A percentile compares a stretch with the other conserved stretches of the same genome.
phyloP scores from a whole-genome alignment of 2,888 invertebrate species.

The Magallana nippona region DNA sequence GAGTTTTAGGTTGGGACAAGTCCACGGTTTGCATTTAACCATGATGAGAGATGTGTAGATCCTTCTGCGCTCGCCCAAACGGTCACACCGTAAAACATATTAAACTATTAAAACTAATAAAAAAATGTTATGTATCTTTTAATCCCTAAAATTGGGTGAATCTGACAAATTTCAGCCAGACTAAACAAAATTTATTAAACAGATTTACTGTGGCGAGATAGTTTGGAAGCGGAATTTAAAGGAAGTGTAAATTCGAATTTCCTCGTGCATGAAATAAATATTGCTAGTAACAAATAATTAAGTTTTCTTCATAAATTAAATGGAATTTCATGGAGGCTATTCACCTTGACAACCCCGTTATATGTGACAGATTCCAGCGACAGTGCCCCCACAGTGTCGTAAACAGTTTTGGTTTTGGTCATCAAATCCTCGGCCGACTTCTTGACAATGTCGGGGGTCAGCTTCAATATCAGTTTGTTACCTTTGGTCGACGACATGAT shows the following conservation, averaged over 20 bases:
- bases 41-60: too few species aligned
- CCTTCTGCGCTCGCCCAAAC: too few species aligned
- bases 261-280: not conserved
- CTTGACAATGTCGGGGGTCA: slow-evolving; percentile 69
- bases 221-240: not conserved
- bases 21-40: too few species aligned
- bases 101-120: too few species aligned
- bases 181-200: too few species aligned
- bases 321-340: not conserved
- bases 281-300: not conserved
- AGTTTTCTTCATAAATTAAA: too few species aligned
- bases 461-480: slow-evolving; percentile 74
- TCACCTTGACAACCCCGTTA: slow-evolving; percentile 76
- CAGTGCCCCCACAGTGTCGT: slow-evolving; percentile 75
- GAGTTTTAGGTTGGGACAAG: too few species aligned
- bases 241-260: slow-evolving; percentile 4
- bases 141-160: too few species aligned
- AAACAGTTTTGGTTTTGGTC: slow-evolving; percentile 71
- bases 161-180: too few species aligned
- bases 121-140: too few species aligned
- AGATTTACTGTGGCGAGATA: too few species aligned
- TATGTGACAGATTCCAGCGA: slow-evolving; percentile 69
- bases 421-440: slow-evolving; percentile 70
- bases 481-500: slow-evolving; percentile 67
- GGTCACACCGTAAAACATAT: too few species aligned